A percentile compares a stretch with the other conserved stretches of the same genome.
Evolutionary conservation across 2,113 vertebrate species (phyloP).

Genomic region (Meleagris gallopavo): DNA sequence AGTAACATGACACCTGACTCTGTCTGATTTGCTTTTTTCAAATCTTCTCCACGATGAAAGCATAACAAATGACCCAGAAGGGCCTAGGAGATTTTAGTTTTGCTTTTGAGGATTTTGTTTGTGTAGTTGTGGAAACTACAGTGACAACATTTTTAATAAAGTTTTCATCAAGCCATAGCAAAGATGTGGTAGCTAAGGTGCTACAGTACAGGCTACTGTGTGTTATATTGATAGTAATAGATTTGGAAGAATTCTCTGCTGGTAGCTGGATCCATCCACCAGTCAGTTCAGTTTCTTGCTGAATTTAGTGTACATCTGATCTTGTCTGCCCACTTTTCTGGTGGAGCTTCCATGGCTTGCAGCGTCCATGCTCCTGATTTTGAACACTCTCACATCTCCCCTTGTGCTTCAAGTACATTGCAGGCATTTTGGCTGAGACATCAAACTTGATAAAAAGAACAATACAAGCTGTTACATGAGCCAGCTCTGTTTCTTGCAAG

Average conservation of each 20-base stretch:
- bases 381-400: not conserved
- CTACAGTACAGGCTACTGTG: not conserved
- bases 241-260: not conserved
- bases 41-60: not conserved
- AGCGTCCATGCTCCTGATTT: not conserved
- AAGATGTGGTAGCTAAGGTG: not conserved
- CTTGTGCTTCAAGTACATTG: not conserved
- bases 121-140: not conserved
- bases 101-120: accelerated
- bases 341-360: not conserved
- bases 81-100: not conserved
- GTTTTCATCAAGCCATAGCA: not conserved
- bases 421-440: not conserved
- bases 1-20: not conserved
- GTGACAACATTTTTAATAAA: not conserved
- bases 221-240: not conserved
- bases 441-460: not conserved
- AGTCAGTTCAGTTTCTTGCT: not conserved
- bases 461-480: not conserved
- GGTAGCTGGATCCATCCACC: not conserved
- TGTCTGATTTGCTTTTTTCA: not conserved
- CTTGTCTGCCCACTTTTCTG: not conserved
- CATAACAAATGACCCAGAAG: not conserved
- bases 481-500: not conserved
- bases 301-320: not conserved